Conservation (phyloP, 2,888 invertebrate genomes). For the Lamellibrachia columna region DNA sequence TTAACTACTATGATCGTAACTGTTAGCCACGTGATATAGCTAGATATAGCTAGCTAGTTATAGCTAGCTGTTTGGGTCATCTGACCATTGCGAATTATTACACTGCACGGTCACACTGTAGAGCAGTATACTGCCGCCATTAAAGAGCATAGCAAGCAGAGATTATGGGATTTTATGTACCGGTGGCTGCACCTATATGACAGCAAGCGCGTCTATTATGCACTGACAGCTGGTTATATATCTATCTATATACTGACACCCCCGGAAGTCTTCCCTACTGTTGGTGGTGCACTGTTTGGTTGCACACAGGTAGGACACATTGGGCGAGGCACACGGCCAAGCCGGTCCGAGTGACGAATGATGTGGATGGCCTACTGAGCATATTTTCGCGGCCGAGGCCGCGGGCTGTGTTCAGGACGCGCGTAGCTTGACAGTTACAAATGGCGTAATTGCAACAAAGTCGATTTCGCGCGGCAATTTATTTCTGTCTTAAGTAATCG, state of each 20-base stretch:
- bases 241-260: not conserved
- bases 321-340: not conserved
- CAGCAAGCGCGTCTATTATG: not conserved
- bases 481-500: slow-evolving; percentile 12
- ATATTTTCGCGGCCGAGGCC: not conserved
- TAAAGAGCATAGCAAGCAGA: not conserved
- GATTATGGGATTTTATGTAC: not conserved
- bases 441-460: slow-evolving; percentile 12
- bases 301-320: not conserved
- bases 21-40: too few relatives aligned
- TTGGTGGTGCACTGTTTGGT: not conserved
- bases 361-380: not conserved
- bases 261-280: not conserved
- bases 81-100: too few relatives aligned
- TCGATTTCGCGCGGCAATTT: slow-evolving; percentile 5
- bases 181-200: not conserved
- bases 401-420: not conserved
- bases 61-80: too few relatives aligned
- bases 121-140: not conserved
- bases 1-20: too few relatives aligned
- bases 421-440: slow-evolving; percentile 10
- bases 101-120: not conserved
- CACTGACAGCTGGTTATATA: not conserved
- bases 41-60: too few relatives aligned
- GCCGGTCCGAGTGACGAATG: not conserved